A percentile compares a stretch with the other conserved stretches of the same genome.
phyloP scores from a whole-genome alignment of 2,888 invertebrate genomes.

The Dusona sp. region DNA sequence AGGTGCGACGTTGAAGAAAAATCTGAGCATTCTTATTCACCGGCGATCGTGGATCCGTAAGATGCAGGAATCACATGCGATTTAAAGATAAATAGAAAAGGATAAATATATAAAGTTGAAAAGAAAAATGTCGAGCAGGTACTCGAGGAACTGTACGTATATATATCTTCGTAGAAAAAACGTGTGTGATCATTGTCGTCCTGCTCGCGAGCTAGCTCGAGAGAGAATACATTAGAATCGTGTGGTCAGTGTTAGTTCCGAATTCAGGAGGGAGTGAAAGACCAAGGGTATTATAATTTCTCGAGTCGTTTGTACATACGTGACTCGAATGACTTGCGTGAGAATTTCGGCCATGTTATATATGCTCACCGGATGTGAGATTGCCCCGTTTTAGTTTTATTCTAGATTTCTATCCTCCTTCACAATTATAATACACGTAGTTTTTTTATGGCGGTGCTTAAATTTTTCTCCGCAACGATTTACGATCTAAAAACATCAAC shows the following conservation, averaged over 20 bases:
- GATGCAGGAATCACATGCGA: not conserved
- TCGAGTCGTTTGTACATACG: slow-evolving; percentile 64
- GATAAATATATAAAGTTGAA: slow-evolving; percentile 17
- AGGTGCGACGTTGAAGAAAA: not conserved
- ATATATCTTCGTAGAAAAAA: slow-evolving; percentile 50
- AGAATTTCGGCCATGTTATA: slow-evolving; percentile 68
- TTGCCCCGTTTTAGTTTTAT: slow-evolving; percentile 41
- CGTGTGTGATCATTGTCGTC: slow-evolving; percentile 53
- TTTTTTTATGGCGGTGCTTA: not conserved
- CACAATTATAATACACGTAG: slow-evolving; percentile 24
- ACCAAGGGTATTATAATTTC: slow-evolving; percentile 52
- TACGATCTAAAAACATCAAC: not conserved
- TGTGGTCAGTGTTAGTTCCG: slow-evolving; percentile 51
- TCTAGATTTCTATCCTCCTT: slow-evolving; percentile 28
- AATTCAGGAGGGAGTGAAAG: slow-evolving; percentile 49
- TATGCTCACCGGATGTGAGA: slow-evolving; percentile 65
- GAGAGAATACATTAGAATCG: slow-evolving; percentile 16
- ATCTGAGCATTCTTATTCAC: slow-evolving; percentile 36
- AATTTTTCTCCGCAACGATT: not conserved
- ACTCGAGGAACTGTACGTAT: not conserved
- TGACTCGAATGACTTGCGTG: slow-evolving; percentile 71
- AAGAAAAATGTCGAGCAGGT: slow-evolving; percentile 34
- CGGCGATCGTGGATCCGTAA: not conserved
- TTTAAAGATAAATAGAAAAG: slow-evolving; percentile 21
- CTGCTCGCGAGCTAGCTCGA: slow-evolving; percentile 22